A percentile compares a stretch with the other conserved stretches of the same genome.
phyloP scores from a whole-genome alignment of 1,140 invertebrate genomes.

The Berghia stephanieae region DNA sequence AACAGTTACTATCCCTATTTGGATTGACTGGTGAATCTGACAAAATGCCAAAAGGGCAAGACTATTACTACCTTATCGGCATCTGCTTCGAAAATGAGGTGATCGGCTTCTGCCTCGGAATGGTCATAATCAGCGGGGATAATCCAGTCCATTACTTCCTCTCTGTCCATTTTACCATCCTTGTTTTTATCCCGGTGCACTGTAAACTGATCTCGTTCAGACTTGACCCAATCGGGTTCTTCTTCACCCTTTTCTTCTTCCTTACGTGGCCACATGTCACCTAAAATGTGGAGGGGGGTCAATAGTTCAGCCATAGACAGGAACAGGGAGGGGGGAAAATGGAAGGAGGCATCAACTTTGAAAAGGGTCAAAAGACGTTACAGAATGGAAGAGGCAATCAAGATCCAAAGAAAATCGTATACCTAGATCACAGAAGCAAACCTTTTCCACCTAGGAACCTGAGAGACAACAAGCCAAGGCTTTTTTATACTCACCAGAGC shows the following conservation, averaged over 20 bases:
- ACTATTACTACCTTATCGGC: slow-evolving; percentile 74
- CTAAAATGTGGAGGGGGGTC: slow-evolving; percentile 42
- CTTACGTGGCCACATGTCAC: slow-evolving; percentile 61
- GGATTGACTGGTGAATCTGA: no score
- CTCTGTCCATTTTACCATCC: slow-evolving; percentile 88
- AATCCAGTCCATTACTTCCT: slow-evolving; percentile 92
- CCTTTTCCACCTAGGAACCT: no score
- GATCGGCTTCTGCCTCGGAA: slow-evolving; percentile 92
- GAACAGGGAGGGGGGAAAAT: no score
- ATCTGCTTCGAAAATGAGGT: slow-evolving; percentile 95
- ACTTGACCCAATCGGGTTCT: slow-evolving; percentile 96
- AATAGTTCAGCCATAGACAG: slow-evolving; percentile 22
- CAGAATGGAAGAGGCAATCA: no score
- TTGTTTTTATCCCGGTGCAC: slow-evolving; percentile 83
- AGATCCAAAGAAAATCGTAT: no score
- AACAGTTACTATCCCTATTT: no score
- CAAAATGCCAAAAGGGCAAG: no score
- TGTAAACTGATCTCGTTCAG: slow-evolving; percentile 87
- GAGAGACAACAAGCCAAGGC: no score
- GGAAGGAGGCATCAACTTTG: no score
- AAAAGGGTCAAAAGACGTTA: no score
- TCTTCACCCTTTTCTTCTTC: slow-evolving; percentile 71
- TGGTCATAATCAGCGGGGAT: slow-evolving; percentile 96
- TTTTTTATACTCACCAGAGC: no score
- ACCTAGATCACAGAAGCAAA: no score